These are phyloP conservation scores for Peromyscus polionotus DNA, from an alignment of 2,113 vertebrate genomes.

Conservation along the genomic window DNA sequence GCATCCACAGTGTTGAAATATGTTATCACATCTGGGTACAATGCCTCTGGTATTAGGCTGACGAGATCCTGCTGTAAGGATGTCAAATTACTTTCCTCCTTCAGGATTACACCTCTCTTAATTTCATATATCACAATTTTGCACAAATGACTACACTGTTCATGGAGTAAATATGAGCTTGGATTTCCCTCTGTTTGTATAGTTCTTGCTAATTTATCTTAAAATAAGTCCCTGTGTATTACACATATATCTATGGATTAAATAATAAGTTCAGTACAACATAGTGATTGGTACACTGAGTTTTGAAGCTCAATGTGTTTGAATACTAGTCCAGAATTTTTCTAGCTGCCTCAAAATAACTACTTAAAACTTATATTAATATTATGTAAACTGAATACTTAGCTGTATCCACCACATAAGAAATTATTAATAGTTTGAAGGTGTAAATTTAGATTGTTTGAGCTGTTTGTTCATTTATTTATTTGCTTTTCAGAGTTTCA, in stretches of 20 bases:
- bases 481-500: neutral
- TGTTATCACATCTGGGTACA: slow-evolving; percentile 75
- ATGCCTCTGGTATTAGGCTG: slow-evolving; percentile 25
- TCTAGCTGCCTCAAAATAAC: neutral
- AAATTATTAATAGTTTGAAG: neutral
- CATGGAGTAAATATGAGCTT: slow-evolving; percentile 42
- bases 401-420: neutral
- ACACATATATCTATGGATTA: neutral
- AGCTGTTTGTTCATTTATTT: neutral
- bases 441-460: neutral
- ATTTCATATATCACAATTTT: neutral
- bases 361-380: neutral
- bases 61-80: slow-evolving; percentile 67
- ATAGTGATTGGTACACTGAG: neutral
- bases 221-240: slow-evolving; percentile 51
- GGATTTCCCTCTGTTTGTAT: slow-evolving; percentile 76
- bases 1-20: slow-evolving; percentile 64
- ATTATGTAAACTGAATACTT: neutral
- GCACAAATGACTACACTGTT: neutral
- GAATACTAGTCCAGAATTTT: slow-evolving; percentile 18
- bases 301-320: neutral
- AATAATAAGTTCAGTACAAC: neutral
- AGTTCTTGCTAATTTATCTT: slow-evolving; percentile 67
- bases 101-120: neutral
- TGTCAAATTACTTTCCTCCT: slow-evolving; percentile 53